Base-by-base conservation (phyloP, 2,888 invertebrate species). In the Plagiodera versicolora region DNA sequence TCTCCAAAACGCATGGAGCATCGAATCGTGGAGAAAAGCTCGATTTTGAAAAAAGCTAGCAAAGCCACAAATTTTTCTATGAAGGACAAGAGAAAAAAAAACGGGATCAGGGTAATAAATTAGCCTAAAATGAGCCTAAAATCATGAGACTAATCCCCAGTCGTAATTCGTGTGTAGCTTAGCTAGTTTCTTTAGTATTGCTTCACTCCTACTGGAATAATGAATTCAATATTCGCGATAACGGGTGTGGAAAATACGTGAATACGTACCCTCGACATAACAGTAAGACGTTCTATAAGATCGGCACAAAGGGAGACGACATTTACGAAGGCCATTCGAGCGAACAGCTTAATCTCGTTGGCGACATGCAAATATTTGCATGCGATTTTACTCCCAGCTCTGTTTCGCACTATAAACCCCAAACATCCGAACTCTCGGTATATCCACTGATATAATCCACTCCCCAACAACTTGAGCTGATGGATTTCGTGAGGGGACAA, bases 281-380 rank as follows among this genome's bases (percentile, higher is more conserved):
- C 14, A n/a, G 39, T 14, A 39, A 39, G 14, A 14, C 39, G 39
- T 39, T n/a, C 14, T 10, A n/a, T n/a, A 14, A 39, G 39, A 39
- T 11, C 39, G n/a, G n/a, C 39, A 39, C 39, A 39, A 39, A 39
- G 39, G 14, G 39, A 39, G 14, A 39, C 39, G 39, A 6, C 11
- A 39, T n/a, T 39, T 11, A 6, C n/a, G 39, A 39, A 14, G 14
- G 39, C 39, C 39, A 39, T 39, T 39, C 14, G 14, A 39, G 39
- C 39, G 11, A 39, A 39, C 39, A 50, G 50, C 32, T 51, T n/a
- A 51, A 51, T 51, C 50, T 17, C 19, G 35, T 51, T 51, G 19
- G 14, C 50, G 35, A 19, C 50, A 58, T 61, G 59, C 64, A 66
- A 66, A 66, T 66, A 66, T 66, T 66, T 66, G 63, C 63, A 60